Conservation (phyloP, 2,888 invertebrate genomes). For the Chrysodeixis includens region DNA sequence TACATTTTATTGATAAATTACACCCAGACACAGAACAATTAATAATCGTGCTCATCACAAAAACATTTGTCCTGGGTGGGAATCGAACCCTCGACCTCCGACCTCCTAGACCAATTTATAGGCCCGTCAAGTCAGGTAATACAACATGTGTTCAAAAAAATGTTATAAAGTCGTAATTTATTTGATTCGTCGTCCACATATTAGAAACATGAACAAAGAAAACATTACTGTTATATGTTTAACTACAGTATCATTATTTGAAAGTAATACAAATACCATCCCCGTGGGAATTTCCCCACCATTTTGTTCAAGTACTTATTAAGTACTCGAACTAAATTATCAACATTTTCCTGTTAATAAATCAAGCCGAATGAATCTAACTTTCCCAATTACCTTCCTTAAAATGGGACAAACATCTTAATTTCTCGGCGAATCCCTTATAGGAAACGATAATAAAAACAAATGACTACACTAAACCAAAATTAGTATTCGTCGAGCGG, state of each 20-base stretch:
- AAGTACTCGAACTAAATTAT: constrained; percentile 1
- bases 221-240: not conserved
- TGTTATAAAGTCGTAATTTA: no score
- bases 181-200: not conserved
- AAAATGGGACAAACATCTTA: constrained; percentile 35
- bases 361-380: constrained; percentile 37
- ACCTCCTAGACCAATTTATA: no score
- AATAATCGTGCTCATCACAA: no score
- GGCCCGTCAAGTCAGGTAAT: no score
- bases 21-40: no score
- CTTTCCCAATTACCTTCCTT: constrained; percentile 28
- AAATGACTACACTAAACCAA: constrained; percentile 68
- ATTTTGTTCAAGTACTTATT: not conserved
- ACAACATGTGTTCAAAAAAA: no score
- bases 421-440: constrained; percentile 40
- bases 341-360: constrained; percentile 3
- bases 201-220: not conserved
- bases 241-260: not conserved
- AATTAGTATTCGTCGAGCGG: constrained; percentile 74
- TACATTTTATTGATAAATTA: no score
- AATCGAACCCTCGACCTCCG: no score
- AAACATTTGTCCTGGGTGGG: no score
- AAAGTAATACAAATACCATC: not conserved
- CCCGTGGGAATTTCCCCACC: not conserved
- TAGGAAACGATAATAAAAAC: constrained; percentile 46